Percentiles rank a stretch among this genome's conserved stretches.
phyloP scores from a whole-genome alignment of 2,888 invertebrate genomes.

The Schizotus pectinicornis region DNA sequence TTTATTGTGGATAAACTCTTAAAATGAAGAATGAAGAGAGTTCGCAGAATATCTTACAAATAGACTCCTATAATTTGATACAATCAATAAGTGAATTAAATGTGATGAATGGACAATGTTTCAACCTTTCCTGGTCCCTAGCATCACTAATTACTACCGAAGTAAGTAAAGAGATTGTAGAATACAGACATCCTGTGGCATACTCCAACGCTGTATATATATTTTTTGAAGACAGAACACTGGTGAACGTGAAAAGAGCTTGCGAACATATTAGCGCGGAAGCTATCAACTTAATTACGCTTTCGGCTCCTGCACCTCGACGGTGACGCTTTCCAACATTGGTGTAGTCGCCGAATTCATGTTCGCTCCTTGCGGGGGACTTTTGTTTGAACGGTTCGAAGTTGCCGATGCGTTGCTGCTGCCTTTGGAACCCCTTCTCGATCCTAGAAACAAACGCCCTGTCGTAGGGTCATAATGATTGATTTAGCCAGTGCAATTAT shows the following conservation, averaged over 20 bases:
- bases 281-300: conserved; percentile 37
- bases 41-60: conserved; percentile 28
- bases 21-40: conserved; percentile 24
- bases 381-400: conserved; percentile 72
- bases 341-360: conserved; percentile 55
- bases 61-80: conserved; percentile 20
- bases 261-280: conserved; percentile 7
- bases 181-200: conserved; percentile 15
- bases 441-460: conserved; percentile 60
- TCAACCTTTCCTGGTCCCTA: conserved; percentile 54
- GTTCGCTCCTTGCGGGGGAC: conserved; percentile 54
- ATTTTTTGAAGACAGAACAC: not conserved
- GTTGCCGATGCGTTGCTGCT: conserved; percentile 81
- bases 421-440: conserved; percentile 75
- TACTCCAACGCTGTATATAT: not conserved
- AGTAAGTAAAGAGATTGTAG: conserved; percentile 45
- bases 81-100: conserved; percentile 28
- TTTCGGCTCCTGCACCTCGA: conserved; percentile 77
- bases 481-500: conserved; percentile 40
- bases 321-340: conserved; percentile 71
- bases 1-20: conserved; percentile 7
- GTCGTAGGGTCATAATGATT: conserved; percentile 51
- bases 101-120: conserved; percentile 56
- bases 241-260: conserved; percentile 7
- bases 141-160: conserved; percentile 54